A percentile compares a stretch with the other conserved stretches of the same genome.
These are phyloP conservation scores for Lytechinus variegatus DNA, from an alignment of 35 echinoderm and acorn worm species.

Conservation along the genomic window DNA sequence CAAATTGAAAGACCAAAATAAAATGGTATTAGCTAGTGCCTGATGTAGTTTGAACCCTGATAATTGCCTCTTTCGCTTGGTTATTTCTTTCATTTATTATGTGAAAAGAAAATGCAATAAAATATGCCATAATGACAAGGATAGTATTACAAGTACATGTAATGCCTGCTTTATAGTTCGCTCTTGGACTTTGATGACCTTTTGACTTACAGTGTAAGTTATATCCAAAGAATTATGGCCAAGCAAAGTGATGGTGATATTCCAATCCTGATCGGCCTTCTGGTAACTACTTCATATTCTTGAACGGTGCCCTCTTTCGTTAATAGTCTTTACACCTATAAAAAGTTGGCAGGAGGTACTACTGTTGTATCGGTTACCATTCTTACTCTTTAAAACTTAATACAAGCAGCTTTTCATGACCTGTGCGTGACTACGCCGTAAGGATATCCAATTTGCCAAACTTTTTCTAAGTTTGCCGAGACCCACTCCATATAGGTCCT, in stretches of 20 bases:
- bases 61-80: too few relatives aligned
- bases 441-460: conserved; percentile 4
- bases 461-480: background rate
- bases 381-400: background rate
- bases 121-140: too few relatives aligned
- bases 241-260: background rate
- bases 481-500: background rate
- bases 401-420: background rate
- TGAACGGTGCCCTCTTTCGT: background rate
- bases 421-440: background rate
- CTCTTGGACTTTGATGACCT: background rate
- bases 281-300: background rate
- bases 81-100: too few relatives aligned
- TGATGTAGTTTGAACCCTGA: too few relatives aligned
- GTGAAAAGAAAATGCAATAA: too few relatives aligned
- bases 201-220: background rate
- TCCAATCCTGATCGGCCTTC: background rate
- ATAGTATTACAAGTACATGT: too few relatives aligned
- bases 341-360: conserved; percentile 2
- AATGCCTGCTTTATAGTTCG: too few relatives aligned
- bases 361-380: background rate
- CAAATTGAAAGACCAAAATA: too few relatives aligned
- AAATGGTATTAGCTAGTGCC: too few relatives aligned
- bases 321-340: background rate
- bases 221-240: background rate